Evolutionary conservation across 2,797 vertebrate genomes (phyloP).

Genomic region (Lagorchestes hirsutus): DNA sequence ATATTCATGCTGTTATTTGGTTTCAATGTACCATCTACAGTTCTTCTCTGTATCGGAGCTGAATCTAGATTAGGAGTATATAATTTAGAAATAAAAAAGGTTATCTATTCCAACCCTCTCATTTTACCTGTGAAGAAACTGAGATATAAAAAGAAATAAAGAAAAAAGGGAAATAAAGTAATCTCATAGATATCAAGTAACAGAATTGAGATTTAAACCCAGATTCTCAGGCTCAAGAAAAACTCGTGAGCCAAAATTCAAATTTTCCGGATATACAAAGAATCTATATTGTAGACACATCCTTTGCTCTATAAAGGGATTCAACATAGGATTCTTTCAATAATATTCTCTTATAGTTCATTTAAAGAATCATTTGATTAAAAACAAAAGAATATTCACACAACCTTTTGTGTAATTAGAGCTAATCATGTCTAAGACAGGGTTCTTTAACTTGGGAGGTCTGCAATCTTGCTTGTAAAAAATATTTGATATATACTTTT

Average conservation of each 20-base stretch:
- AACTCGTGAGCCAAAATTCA: background rate
- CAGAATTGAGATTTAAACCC: background rate
- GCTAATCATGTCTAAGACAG: background rate
- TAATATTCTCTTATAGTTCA: conserved; percentile 47
- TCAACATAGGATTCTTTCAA: conserved; percentile 63
- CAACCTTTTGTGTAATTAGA: conserved; percentile 72
- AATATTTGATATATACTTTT: background rate
- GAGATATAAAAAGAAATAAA: background rate
- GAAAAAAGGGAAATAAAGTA: background rate
- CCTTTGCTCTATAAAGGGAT: conserved; percentile 58
- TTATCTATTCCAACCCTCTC: background rate
- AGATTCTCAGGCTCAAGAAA: background rate
- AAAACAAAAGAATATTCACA: conserved; percentile 59
- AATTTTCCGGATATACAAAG: background rate
- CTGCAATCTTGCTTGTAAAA: background rate
- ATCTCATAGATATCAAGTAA: background rate
- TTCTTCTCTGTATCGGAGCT: background rate
- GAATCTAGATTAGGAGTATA: background rate
- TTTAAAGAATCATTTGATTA: conserved; percentile 70
- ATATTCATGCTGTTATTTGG: background rate
- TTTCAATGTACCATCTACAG: background rate
- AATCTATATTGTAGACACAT: conserved; percentile 55
- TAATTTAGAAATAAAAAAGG: background rate
- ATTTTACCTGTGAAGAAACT: background rate
- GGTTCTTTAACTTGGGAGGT: background rate